Evolutionary conservation across 2,888 invertebrate species (phyloP), one percentile per base, ranked within the genome.

Genomic region (Deroplatys truncata): DNA sequence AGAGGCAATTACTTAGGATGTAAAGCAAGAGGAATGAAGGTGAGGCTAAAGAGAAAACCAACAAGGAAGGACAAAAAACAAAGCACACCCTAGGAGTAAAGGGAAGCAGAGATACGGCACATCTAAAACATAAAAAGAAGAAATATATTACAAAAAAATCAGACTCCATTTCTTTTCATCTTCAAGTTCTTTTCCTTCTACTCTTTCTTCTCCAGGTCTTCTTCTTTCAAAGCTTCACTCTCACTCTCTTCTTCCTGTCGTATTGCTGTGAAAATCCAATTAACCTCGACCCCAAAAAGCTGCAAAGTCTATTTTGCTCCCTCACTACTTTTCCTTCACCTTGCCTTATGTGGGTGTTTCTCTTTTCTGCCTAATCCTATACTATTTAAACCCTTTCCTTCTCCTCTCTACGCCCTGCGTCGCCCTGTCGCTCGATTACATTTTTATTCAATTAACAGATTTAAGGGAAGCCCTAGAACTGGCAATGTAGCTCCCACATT

Each of bases 241-340:
- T 84, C 28, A n/a, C 84, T 88, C 35, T 56, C 28, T 83, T 83
- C 72, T 87, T 84, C 85, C 88, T 88, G 85, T 88, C 85, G 85
- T 90, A 88, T 88, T 86, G 89, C 88, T 85, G 88, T 85, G 89
- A 56, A 90, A 88, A 90, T 90, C 89, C 89, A 90, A 90, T 90
- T 90, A 90, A 90, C 88, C 89, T 88, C 88, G 88, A 85, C 89
- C 83, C 89, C 85, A 82, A 88, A 86, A 86, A 85, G 89, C 85
- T 89, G 89, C 86, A 89, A 89, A 89, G 89, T 82, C 85, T 89
- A 83, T 83, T 82, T 88, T 86, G 35, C 25, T 82, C 86, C 82
- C 84, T 35, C 29, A 28, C 89, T 35, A 25, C 84, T 29, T n/a
- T 56, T 56, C 82, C 16, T 82, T 82, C 28, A 28, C 87, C 84